phyloP scores from a whole-genome alignment of 2,797 vertebrate species.

The Anolis apletophallus region DNA sequence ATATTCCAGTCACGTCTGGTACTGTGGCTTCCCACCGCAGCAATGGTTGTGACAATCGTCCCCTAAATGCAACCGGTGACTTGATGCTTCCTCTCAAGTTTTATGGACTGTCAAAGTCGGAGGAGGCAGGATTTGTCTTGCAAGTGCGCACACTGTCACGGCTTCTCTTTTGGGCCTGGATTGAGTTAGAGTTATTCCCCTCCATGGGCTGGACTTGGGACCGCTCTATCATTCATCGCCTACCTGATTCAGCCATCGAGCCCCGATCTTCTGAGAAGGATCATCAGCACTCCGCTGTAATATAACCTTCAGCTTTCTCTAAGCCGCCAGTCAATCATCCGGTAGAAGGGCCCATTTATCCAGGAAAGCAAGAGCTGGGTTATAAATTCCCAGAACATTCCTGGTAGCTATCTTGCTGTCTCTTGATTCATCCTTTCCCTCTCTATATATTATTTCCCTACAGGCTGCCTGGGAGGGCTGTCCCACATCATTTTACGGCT shows the following conservation, averaged over 20 bases:
- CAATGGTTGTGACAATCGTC: neutral
- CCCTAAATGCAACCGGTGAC: neutral
- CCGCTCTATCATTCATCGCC: conserved; percentile 28
- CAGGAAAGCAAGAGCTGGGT: neutral
- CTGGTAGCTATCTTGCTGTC: neutral
- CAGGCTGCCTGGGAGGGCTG: neutral
- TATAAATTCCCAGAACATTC: neutral
- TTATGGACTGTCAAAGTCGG: neutral
- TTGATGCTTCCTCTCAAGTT: neutral
- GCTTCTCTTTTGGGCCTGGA: conserved; percentile 11
- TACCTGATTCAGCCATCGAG: neutral
- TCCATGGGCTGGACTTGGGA: neutral
- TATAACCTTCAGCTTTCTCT: conserved; percentile 14
- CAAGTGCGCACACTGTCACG: neutral
- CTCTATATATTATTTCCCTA: neutral
- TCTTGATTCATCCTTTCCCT: rapidly evolving
- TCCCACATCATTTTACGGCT: neutral
- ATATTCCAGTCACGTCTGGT: neutral
- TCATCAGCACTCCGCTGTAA: conserved; percentile 24
- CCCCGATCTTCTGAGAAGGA: conserved; percentile 1
- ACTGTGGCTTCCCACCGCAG: neutral
- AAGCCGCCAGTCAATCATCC: conserved; percentile 22
- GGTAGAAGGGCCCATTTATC: neutral
- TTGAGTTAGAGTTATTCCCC: conserved; percentile 28
- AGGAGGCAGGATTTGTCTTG: conserved; percentile 7